Evolutionary conservation across 2,888 invertebrate genomes (phyloP).

Genomic region (Pemphredon lugubris): DNA sequence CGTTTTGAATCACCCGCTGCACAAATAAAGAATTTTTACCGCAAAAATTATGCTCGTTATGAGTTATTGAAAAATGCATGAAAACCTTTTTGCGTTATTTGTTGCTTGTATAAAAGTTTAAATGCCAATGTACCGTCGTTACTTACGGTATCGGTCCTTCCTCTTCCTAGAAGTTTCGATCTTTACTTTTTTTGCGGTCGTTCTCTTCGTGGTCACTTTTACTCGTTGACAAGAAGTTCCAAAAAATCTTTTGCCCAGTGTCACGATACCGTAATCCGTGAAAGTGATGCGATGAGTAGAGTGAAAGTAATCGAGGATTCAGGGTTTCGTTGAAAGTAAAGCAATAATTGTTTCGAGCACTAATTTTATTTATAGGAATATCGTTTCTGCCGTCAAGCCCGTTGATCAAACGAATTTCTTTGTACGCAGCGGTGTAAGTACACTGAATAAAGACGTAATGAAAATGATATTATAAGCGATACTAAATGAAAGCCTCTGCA

Average conservation of each 20-base stretch:
- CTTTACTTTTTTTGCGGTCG: conserved; percentile 35
- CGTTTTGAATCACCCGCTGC: no score
- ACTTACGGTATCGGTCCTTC: conserved; percentile 55
- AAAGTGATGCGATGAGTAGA: conserved; percentile 37
- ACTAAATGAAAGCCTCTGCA: neutral
- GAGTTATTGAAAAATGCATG: no score
- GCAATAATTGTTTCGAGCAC: conserved; percentile 11
- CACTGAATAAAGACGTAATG: neutral
- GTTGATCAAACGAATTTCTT: neutral
- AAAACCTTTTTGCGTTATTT: no score
- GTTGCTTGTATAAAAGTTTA: no score
- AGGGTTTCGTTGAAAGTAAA: conserved; percentile 8
- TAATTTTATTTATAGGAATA: neutral
- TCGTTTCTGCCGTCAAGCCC: no score
- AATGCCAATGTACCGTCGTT: no score
- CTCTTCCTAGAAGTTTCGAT: conserved; percentile 12
- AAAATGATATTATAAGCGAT: neutral
- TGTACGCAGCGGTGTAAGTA: neutral
- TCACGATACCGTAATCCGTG: conserved; percentile 31
- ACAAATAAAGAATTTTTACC: no score
- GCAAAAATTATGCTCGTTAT: no score
- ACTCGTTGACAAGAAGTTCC: conserved; percentile 43
- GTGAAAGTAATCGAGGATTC: conserved; percentile 44
- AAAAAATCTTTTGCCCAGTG: conserved; percentile 37
- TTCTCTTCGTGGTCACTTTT: conserved; percentile 37